Percentiles rank a stretch among this genome's conserved stretches.
These are phyloP conservation scores for Dicycla oo DNA, from an alignment of 2,888 invertebrate species.

Conservation along the genomic window DNA sequence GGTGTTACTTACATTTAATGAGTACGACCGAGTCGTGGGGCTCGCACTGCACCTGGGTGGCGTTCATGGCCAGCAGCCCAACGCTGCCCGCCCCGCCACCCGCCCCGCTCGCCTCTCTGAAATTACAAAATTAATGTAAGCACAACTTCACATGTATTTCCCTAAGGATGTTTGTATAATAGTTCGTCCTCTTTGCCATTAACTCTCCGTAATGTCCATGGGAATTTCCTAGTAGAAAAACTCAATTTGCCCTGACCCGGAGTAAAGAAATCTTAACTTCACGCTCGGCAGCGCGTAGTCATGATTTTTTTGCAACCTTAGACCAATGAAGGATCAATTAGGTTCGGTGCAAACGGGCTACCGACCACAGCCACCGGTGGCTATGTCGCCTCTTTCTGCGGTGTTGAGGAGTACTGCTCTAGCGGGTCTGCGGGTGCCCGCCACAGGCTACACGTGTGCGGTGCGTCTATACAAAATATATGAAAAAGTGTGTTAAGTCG, in stretches of 20 bases:
- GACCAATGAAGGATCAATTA: slow-evolving; percentile 24
- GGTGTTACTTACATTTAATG: slow-evolving; percentile 92
- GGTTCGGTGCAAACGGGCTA: no score
- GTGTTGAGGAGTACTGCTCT: no score
- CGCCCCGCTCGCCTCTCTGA: slow-evolving; percentile 87
- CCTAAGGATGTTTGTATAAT: slow-evolving; percentile 30
- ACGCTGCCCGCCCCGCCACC: slow-evolving; percentile 89
- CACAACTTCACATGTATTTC: slow-evolving; percentile 30
- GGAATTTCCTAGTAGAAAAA: slow-evolving; percentile 54
- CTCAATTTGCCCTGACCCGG: slow-evolving; percentile 40
- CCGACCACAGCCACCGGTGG: no score
- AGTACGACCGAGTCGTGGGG: slow-evolving; percentile 93
- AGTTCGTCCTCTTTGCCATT: slow-evolving; percentile 27
- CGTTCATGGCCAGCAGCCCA: slow-evolving; percentile 90
- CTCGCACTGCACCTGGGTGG: slow-evolving; percentile 92
- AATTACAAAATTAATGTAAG: slow-evolving; percentile 48
- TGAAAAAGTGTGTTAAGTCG: no score
- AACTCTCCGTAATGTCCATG: slow-evolving; percentile 40
- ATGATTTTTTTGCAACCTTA: slow-evolving; percentile 40
- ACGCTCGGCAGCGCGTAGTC: slow-evolving; percentile 35
- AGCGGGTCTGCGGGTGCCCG: no score
- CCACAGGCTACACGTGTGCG: no score
- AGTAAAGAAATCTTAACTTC: slow-evolving; percentile 36
- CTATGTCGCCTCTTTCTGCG: no score
- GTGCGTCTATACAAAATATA: no score